These are phyloP conservation scores for Phenganax marumi DNA, from an alignment of 92 coral and sea anemone genomes.

Conservation along the genomic window DNA sequence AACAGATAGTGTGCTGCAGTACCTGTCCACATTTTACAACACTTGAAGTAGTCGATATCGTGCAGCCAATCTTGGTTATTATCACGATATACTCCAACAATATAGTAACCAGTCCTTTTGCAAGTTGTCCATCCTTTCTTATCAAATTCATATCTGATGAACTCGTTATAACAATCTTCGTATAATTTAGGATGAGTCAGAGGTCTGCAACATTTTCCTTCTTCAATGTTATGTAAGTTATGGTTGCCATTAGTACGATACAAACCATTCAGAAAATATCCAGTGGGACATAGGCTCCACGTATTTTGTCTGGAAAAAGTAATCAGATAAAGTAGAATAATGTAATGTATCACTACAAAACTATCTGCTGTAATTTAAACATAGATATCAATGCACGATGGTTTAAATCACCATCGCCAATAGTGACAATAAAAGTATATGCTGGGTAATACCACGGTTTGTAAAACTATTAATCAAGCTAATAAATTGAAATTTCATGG, in stretches of 20 bases:
- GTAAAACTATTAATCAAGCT: no score
- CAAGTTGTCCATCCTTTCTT: slow-evolving; percentile 25
- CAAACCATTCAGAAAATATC: slow-evolving; percentile 25
- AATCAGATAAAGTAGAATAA: not conserved
- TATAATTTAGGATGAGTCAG: not conserved
- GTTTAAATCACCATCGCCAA: no score
- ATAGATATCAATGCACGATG: no score
- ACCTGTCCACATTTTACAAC: slow-evolving; percentile 66
- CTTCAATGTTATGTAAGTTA: slow-evolving; percentile 21
- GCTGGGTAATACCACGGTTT: not conserved
- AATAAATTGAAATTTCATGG: no score
- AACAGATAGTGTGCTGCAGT: no score
- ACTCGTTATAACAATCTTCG: slow-evolving; percentile 11
- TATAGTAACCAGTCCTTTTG: slow-evolving; percentile 50
- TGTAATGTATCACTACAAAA: no score
- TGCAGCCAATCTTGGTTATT: slow-evolving; percentile 50
- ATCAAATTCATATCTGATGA: slow-evolving; percentile 1
- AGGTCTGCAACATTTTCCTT: slow-evolving; percentile 28
- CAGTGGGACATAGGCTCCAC: slow-evolving; percentile 14
- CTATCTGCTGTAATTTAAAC: no score
- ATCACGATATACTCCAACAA: slow-evolving; percentile 66
- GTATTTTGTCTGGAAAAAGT: not conserved
- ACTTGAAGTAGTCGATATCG: slow-evolving; percentile 60
- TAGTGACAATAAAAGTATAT: not conserved
- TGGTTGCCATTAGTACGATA: not conserved